Evolutionary conservation across 2,113 vertebrate genomes (phyloP).

Genomic region (Alectura lathami): DNA sequence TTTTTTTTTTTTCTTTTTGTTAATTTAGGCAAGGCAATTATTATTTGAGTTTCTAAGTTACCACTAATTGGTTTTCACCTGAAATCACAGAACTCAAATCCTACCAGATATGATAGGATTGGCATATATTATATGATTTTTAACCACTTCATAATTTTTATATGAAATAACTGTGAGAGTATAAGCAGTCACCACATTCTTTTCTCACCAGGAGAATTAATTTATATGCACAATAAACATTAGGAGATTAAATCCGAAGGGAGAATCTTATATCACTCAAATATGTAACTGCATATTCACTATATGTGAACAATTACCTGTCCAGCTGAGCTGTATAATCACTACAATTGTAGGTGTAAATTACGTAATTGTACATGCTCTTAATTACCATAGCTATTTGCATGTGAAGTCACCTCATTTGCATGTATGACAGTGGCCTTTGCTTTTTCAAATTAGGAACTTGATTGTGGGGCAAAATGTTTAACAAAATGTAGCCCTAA

Average conservation of each 20-base stretch:
- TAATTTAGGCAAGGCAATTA: background rate
- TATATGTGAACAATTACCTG: background rate
- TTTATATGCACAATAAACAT: conserved; percentile 8
- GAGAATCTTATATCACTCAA: background rate
- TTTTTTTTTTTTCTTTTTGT: background rate
- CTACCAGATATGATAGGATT: background rate
- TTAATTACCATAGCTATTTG: background rate
- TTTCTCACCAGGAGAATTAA: conserved; percentile 19
- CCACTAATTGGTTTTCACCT: background rate
- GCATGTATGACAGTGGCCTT: background rate
- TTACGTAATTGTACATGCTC: background rate
- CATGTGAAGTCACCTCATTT: background rate
- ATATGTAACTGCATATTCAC: background rate
- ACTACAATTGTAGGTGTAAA: background rate
- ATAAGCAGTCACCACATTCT: conserved; percentile 10
- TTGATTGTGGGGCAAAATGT: background rate
- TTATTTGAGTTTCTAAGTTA: background rate
- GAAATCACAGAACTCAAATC: conserved; percentile 13
- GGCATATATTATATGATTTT: background rate
- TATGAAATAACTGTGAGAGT: background rate
- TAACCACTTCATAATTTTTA: background rate
- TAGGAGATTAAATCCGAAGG: conserved; percentile 31
- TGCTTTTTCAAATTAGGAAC: background rate
- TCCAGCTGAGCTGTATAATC: background rate
- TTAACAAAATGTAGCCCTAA: background rate